A percentile compares a stretch with the other conserved stretches of the same genome.
Conservation (phyloP, 2,113 vertebrate species). For the Nanorana parkeri region DNA sequence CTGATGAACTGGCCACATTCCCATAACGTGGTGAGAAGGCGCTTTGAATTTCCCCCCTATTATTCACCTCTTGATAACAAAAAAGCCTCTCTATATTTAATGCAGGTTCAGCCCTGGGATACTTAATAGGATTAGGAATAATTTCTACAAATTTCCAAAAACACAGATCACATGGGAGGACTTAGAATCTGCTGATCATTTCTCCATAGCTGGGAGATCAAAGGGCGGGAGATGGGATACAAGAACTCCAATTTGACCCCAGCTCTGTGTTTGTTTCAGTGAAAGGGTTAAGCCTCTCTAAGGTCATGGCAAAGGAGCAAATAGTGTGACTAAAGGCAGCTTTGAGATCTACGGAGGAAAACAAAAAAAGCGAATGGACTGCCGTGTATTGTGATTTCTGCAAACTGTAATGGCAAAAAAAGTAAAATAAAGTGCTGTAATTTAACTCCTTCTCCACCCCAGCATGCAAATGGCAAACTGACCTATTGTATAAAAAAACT, state of each 20-base stretch:
- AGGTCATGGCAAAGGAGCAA: slow-evolving; percentile 97
- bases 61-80: slow-evolving; percentile 86
- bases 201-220: slow-evolving; percentile 98
- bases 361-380: slow-evolving; percentile 8
- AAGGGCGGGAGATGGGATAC: slow-evolving; percentile 84
- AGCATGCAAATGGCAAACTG: not conserved
- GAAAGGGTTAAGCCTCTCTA: slow-evolving; percentile 99
- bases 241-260: slow-evolving; percentile 92
- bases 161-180: slow-evolving; percentile 99
- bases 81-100: slow-evolving; percentile 89
- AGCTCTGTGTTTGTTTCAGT: slow-evolving; percentile 90
- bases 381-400: slow-evolving; percentile 26
- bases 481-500: not conserved
- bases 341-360: slow-evolving; percentile 71
- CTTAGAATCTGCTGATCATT: slow-evolving; percentile 98
- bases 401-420: slow-evolving; percentile 31
- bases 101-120: slow-evolving; percentile 88
- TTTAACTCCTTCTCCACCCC: slow-evolving; percentile 22
- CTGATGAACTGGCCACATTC: slow-evolving; percentile 88
- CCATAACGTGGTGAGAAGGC: slow-evolving; percentile 85
- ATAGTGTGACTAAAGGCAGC: slow-evolving; percentile 99
- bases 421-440: not conserved
- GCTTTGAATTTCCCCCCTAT: slow-evolving; percentile 86
- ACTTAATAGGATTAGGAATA: slow-evolving; percentile 99
- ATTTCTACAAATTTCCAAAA: slow-evolving; percentile 99